Conservation (phyloP, 2,888 invertebrate species). For the Agrenia bidenticulata region DNA sequence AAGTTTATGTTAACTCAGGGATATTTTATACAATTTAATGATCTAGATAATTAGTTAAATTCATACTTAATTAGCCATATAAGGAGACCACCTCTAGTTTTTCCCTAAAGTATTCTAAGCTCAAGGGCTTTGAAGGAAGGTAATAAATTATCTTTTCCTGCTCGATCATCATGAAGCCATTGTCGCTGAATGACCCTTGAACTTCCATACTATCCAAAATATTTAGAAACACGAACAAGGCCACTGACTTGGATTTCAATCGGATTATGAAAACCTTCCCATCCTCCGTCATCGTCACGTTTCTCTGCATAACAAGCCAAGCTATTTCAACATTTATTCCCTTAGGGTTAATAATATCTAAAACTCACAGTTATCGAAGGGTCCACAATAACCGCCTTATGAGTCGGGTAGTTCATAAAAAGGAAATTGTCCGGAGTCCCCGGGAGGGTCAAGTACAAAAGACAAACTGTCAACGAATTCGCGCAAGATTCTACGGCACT, state of each 20-base stretch:
- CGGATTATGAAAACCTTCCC: slow-evolving; percentile 4
- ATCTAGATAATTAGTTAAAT: too few species aligned
- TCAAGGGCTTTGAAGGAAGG: slow-evolving; percentile 3
- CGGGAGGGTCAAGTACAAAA: slow-evolving; percentile 16
- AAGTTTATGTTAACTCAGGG: too few species aligned
- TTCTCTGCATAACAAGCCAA: background rate
- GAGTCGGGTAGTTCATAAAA: slow-evolving; percentile 60
- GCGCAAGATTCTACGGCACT: slow-evolving; percentile 6
- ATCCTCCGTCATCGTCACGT: background rate
- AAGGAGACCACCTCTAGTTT: slow-evolving; percentile 19
- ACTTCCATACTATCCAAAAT: slow-evolving; percentile 61
- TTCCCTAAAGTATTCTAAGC: slow-evolving; percentile 2
- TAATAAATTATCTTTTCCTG: slow-evolving; percentile 54
- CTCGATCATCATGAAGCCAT: slow-evolving; percentile 65
- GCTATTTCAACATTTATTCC: too few species aligned
- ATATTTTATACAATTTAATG: too few species aligned
- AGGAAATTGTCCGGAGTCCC: slow-evolving; percentile 65
- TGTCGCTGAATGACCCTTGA: slow-evolving; percentile 63
- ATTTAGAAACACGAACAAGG: slow-evolving; percentile 67
- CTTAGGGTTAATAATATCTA: background rate
- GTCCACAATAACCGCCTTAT: slow-evolving; percentile 3
- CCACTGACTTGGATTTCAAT: slow-evolving; percentile 57
- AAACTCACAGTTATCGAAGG: slow-evolving; percentile 17
- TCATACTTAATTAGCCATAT: background rate
- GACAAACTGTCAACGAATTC: slow-evolving; percentile 6